Conservation (phyloP, 2,797 vertebrate species). For the Serranus cabrilla region DNA sequence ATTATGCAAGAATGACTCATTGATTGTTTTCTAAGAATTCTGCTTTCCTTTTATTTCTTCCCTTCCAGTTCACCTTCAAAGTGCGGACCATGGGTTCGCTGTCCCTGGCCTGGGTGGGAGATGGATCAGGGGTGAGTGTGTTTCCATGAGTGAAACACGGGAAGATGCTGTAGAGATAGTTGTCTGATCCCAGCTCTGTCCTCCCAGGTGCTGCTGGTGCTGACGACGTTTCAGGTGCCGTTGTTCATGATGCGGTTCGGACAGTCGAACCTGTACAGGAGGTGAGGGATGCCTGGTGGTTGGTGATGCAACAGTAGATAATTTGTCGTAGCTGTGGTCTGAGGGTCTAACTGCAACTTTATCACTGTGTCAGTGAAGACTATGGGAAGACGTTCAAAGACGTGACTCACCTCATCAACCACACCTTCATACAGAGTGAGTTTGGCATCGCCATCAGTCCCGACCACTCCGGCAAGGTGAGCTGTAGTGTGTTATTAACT, state of each 20-base stretch:
- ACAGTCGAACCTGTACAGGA: conserved; percentile 95
- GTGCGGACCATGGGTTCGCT: conserved; percentile 90
- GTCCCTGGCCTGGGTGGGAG: conserved; percentile 95
- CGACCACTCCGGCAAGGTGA: conserved; percentile 94
- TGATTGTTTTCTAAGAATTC: conserved; percentile 2
- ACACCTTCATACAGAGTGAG: conserved; percentile 94
- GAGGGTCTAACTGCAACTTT: conserved; percentile 48
- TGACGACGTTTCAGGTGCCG: conserved; percentile 94
- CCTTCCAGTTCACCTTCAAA: conserved; percentile 88
- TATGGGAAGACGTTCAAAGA: conserved; percentile 95
- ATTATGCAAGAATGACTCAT: not conserved
- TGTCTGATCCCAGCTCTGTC: not conserved
- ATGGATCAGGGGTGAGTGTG: conserved; percentile 92
- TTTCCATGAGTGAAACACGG: not conserved
- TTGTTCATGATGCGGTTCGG: conserved; percentile 90
- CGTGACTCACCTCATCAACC: conserved; percentile 92
- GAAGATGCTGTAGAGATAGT: not conserved
- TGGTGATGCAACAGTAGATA: not conserved
- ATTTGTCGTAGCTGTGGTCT: conserved; percentile 3
- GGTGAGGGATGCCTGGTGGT: conserved; percentile 79
- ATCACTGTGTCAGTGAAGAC: conserved; percentile 88
- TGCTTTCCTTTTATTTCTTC: not conserved
- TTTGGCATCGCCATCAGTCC: conserved; percentile 95
- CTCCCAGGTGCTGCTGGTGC: conserved; percentile 91
- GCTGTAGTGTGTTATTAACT: not conserved